Base-by-base conservation (phyloP, 2,888 invertebrate genomes). In the Octonoba sinensis region DNA sequence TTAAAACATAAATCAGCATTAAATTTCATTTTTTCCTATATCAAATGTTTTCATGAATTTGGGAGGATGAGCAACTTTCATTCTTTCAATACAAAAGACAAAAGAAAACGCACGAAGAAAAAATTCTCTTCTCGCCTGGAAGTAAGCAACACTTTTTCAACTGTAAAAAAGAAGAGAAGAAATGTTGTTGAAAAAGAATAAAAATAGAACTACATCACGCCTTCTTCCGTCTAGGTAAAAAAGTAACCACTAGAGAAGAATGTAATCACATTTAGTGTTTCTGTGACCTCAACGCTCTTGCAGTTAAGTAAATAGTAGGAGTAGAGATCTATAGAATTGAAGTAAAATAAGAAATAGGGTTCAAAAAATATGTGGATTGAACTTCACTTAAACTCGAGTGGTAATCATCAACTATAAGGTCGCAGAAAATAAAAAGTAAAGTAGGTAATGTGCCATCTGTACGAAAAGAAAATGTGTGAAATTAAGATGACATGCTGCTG, bases 241-340 rank as follows among this genome's bases (percentile, higher is more conserved):
- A 44, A 73, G 57, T 60, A 22, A 57, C 62, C 56, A 51, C 60
- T 64, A 64, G 36, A 66, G 46, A 73, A 79, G 72, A 79, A 73
- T 73, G 79, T 72, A 79, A 72, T 73, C 66, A 79, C 79, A 79
- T 79, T 79, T 79, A 79, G 66, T 72, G 72, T 79, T 73, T 44
- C 47, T 66, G 49, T 71, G 71, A 78, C 65, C 65, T 64, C 78
- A 59, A 66, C 20, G 22, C 59, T 64, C 62, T 67, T 79, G 59
- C 79, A 79, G 72, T 79, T 79, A 79, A 79, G 67, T 79, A 79
- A 79, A 79, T 79, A 79, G 66, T 72, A 59, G 62, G 59, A 59
- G 65, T 51, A 56, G 60, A 60, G 66, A 66, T 71, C 66, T 65
- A 72, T 49, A 16, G 66, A 66, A 65, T 72, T 57, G 65, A 44